Evolutionary conservation across 2,113 vertebrate species (phyloP), one percentile per base, ranked within the genome.

Genomic region (Numenius arquata): DNA sequence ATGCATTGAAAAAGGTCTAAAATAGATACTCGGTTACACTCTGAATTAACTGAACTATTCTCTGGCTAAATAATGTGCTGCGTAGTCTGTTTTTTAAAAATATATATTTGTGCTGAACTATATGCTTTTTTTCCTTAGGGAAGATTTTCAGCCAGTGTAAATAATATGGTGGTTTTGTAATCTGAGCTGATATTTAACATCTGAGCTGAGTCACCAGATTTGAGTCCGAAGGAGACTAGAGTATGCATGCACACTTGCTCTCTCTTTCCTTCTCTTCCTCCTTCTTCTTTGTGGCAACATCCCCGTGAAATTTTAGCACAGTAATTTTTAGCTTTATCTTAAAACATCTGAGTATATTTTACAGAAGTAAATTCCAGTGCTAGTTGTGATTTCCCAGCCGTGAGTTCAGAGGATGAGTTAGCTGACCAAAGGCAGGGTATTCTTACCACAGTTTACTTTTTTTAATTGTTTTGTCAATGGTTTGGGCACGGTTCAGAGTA

Each of bases 121-220:
- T 72, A 84, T 30, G 55, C 5, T 88, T 96, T 96, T 96, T 85
- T 30, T 45, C 96, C 85, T 45, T 80, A 71, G 89, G 89, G 86
- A 36, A 58, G 47, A 25, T 56, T 94, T 96, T 95, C 85, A 88
- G 38, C 41, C 27, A 68, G 94, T 96, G 61, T 95, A 96, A 88
- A 93, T 94, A 94, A 66, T 67, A 70, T 73, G 41, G 45, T 91
- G 83, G 59, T 81, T 98, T 96, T 91, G 62, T 91, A 94, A 94
- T 94, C 62, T 63, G 67, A 93, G 93, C 73, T 77, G 93, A 89
- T 75, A 83, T 84, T 95, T 80, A 96, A 71, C 96, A 78, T 97
- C 76, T 92, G 91, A 97, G 76, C 66, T 97, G 94, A 97, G 91
- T 96, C 91, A 93, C 86, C 70, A 80, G 45, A 80, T 90, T 65